These are phyloP conservation scores for Pristionchus maxplancki DNA, from an alignment of 2,888 invertebrate genomes.

Conservation along the genomic window DNA sequence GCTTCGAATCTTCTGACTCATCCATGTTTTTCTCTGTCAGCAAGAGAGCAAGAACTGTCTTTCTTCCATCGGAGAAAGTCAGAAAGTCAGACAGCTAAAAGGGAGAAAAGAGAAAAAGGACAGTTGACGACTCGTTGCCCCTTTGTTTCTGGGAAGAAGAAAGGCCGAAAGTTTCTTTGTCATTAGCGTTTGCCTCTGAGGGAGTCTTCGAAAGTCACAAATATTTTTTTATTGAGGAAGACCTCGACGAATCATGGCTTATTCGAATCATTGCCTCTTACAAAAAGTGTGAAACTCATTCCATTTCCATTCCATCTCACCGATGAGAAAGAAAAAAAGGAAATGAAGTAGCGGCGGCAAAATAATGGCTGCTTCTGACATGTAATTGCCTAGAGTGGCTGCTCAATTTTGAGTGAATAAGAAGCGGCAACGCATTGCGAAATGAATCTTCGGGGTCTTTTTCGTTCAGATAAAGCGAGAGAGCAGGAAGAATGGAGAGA, in stretches of 20 bases:
- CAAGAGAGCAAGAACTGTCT: background rate
- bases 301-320: no score
- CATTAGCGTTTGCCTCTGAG: background rate
- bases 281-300: background rate
- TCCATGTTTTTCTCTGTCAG: background rate
- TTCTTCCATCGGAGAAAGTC: background rate
- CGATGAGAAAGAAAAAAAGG: background rate
- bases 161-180: constrained; percentile 23
- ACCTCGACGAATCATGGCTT: no score
- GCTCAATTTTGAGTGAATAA: constrained; percentile 24
- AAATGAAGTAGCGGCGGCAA: background rate
- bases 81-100: background rate
- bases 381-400: background rate
- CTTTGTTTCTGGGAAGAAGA: constrained; percentile 31
- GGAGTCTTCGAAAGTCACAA: background rate
- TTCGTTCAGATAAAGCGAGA: background rate
- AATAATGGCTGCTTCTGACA: background rate
- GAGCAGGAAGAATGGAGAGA: background rate
- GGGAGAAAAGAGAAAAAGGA: background rate
- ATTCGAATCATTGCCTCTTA: background rate
- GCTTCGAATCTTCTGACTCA: background rate
- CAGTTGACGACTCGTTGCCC: background rate
- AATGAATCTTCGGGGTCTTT: background rate
- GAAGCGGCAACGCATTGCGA: background rate
- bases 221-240: background rate